Percentiles rank a stretch among this genome's conserved stretches.
phyloP scores from a whole-genome alignment of 1,140 invertebrate genomes.

The Medauroidea extradentata region DNA sequence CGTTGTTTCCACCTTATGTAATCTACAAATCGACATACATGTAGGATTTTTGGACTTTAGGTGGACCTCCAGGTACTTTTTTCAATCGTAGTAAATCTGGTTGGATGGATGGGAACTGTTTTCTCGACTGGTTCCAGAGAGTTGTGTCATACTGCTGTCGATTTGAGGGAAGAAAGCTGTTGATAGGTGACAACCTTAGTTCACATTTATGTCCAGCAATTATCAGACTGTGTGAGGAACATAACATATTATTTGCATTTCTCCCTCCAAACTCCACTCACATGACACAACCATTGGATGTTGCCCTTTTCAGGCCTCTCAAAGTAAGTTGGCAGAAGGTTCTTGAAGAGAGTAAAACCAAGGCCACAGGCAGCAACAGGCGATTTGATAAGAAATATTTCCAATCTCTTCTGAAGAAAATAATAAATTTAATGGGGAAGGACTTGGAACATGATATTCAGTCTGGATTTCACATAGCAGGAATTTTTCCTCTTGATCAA shows the following conservation, averaged over 20 bases:
- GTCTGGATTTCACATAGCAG: too few relatives aligned
- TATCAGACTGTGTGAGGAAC: constrained; percentile 35
- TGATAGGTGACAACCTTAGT: constrained; percentile 41
- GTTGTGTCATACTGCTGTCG: constrained; percentile 19
- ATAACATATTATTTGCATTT: constrained; percentile 40
- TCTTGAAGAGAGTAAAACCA: background rate
- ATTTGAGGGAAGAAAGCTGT: constrained; percentile 29
- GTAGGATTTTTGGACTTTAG: background rate
- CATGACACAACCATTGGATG: constrained; percentile 41
- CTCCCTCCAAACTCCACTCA: constrained; percentile 43
- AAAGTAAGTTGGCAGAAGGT: constrained; percentile 33
- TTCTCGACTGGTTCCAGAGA: constrained; percentile 39
- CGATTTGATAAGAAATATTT: too few relatives aligned
- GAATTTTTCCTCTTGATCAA: too few relatives aligned
- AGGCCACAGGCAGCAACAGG: too few relatives aligned
- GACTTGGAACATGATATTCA: too few relatives aligned
- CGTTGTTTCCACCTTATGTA: constrained; percentile 20
- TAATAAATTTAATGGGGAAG: too few relatives aligned
- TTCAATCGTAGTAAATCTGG: constrained; percentile 39
- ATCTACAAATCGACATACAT: constrained; percentile 37
- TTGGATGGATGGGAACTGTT: constrained; percentile 33
- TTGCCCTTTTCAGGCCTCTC: constrained; percentile 36
- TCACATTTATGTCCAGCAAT: constrained; percentile 37
- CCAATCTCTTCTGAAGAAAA: too few relatives aligned
- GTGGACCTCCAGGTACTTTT: constrained; percentile 26